Evolutionary conservation across 2,888 invertebrate genomes (phyloP).

Genomic region (Nemurella pictetii): DNA sequence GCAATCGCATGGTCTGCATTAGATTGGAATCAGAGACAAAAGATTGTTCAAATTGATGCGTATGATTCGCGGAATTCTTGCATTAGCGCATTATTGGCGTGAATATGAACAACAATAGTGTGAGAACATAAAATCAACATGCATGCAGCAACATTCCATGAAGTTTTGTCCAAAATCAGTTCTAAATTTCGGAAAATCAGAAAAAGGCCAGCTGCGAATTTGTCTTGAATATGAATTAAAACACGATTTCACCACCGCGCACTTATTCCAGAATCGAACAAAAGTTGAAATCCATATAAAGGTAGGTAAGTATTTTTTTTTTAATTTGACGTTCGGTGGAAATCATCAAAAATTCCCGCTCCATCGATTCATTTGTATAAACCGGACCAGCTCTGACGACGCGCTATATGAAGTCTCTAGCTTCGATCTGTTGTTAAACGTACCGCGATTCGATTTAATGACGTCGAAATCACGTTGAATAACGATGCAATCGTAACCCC

Average conservation of each 20-base stretch:
- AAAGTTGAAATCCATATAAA: no score
- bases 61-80: not conserved
- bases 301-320: not conserved
- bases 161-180: not conserved
- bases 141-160: not conserved
- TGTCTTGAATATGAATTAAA: not conserved
- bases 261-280: no score
- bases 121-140: not conserved
- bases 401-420: no score
- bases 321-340: not conserved
- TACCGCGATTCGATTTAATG: constrained; percentile 2
- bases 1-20: not conserved
- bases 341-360: not conserved
- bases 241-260: not conserved
- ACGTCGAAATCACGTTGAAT: not conserved
- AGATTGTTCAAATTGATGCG: not conserved
- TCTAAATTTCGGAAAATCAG: not conserved
- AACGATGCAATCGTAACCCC: not conserved
- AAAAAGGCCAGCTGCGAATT: not conserved
- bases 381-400: not conserved
- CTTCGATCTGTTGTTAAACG: not conserved
- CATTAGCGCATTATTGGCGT: not conserved
- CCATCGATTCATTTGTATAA: not conserved
- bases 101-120: not conserved
- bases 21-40: not conserved